A percentile compares a stretch with the other conserved stretches of the same genome.
Conservation (phyloP, 2,888 invertebrate species). For the Drosophila vallismaia region DNA sequence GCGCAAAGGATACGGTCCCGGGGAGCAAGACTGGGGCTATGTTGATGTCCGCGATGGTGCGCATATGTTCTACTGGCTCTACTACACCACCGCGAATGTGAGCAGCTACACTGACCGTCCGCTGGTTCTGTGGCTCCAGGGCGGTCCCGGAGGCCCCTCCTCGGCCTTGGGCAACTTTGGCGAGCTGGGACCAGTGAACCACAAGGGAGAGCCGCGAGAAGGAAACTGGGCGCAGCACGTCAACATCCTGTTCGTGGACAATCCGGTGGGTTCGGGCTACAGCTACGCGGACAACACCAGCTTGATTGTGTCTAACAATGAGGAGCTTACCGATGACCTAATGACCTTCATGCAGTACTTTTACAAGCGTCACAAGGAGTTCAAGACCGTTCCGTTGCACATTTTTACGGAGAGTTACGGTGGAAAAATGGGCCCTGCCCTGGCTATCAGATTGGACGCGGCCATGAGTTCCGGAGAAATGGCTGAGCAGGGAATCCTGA, state of each 20-base stretch:
- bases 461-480: slow-evolving; percentile 87
- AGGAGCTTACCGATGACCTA: slow-evolving; percentile 88
- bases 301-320: slow-evolving; percentile 21
- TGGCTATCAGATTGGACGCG: slow-evolving; percentile 86
- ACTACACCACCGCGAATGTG: slow-evolving; percentile 88
- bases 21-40: slow-evolving; percentile 89
- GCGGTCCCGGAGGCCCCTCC: slow-evolving; percentile 92
- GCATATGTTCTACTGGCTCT: slow-evolving; percentile 94
- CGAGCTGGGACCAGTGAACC: slow-evolving; percentile 90
- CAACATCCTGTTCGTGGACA: slow-evolving; percentile 93
- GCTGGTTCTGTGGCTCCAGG: slow-evolving; percentile 93
- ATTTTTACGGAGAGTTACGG: slow-evolving; percentile 95
- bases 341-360: slow-evolving; percentile 88
- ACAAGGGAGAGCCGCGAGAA: slow-evolving; percentile 87
- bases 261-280: slow-evolving; percentile 94
- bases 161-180: slow-evolving; percentile 92
- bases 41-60: slow-evolving; percentile 89
- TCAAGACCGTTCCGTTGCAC: slow-evolving; percentile 89
- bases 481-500: slow-evolving; percentile 86
- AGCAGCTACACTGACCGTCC: slow-evolving; percentile 87
- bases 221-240: slow-evolving; percentile 90
- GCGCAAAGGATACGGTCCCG: slow-evolving; percentile 85
- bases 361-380: slow-evolving; percentile 87
- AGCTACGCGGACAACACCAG: slow-evolving; percentile 88
- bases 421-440: slow-evolving; percentile 95